Conservation (phyloP, 2,888 invertebrate species). For the Amphiduros pacificus region DNA sequence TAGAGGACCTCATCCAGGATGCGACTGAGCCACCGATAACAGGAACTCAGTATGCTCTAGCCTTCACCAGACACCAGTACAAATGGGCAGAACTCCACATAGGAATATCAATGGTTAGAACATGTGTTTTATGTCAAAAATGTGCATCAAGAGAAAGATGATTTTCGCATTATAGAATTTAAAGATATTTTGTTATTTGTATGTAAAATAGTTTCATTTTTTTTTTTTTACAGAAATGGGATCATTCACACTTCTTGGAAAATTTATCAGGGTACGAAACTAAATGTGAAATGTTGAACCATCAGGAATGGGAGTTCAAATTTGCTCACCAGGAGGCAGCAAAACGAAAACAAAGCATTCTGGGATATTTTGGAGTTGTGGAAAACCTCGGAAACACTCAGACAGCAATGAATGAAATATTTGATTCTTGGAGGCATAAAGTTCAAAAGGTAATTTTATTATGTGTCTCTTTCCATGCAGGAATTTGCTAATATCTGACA, state of each 20-base stretch:
- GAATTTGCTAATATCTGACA: too few relatives aligned
- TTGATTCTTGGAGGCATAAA: conserved; percentile 12
- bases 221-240: conserved; percentile 24
- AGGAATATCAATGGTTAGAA: too few relatives aligned
- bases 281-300: conserved; percentile 20
- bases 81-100: conserved; percentile 4
- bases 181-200: too few relatives aligned
- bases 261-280: conserved; percentile 29
- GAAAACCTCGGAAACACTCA: conserved; percentile 22
- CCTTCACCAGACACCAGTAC: conserved; percentile 10
- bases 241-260: conserved; percentile 27
- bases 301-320: conserved; percentile 14
- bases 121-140: too few relatives aligned
- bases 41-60: conserved; percentile 3
- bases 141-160: too few relatives aligned
- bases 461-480: too few relatives aligned
- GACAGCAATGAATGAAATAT: conserved; percentile 17
- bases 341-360: conserved; percentile 2
- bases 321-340: conserved; percentile 7
- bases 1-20: too few relatives aligned
- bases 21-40: not conserved
- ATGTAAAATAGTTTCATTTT: not conserved
- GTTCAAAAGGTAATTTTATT: too few relatives aligned
- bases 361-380: conserved; percentile 14
- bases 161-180: too few relatives aligned